These are phyloP conservation scores for Parascotia fuliginaria DNA, from an alignment of 2,888 invertebrate genomes.

Conservation along the genomic window DNA sequence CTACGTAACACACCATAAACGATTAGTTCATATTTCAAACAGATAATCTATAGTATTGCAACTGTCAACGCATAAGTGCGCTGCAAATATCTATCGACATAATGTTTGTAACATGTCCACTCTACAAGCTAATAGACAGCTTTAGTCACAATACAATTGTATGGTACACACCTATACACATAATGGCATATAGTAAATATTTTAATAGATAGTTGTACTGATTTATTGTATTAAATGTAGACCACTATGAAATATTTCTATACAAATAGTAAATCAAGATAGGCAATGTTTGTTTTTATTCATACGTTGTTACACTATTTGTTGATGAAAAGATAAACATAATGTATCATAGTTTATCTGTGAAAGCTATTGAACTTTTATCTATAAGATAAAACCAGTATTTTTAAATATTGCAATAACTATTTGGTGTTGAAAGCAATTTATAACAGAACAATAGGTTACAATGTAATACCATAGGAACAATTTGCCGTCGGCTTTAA, in stretches of 20 bases:
- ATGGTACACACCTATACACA: slow-evolving; percentile 22
- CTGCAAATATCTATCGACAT: slow-evolving; percentile 3
- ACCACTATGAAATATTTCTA: slow-evolving; percentile 31
- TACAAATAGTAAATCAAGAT: slow-evolving; percentile 43
- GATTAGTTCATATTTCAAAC: too few species aligned
- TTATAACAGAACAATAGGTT: slow-evolving; percentile 43
- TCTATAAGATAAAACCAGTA: slow-evolving; percentile 28
- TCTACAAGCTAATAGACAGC: slow-evolving; percentile 1
- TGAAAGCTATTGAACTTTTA: slow-evolving; percentile 20
- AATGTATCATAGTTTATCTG: slow-evolving; percentile 18
- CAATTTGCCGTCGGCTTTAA: slow-evolving; percentile 32
- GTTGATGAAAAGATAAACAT: slow-evolving; percentile 37
- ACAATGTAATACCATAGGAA: slow-evolving; percentile 32
- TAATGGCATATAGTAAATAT: slow-evolving; percentile 53
- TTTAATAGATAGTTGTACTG: slow-evolving; percentile 48
- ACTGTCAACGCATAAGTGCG: neutral
- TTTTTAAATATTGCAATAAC: slow-evolving; percentile 42
- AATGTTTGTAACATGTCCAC: slow-evolving; percentile 2
- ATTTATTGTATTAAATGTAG: slow-evolving; percentile 46
- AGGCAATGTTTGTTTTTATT: slow-evolving; percentile 32
- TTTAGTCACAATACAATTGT: neutral
- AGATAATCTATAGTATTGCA: too few species aligned
- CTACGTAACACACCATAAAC: too few species aligned
- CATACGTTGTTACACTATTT: slow-evolving; percentile 32
- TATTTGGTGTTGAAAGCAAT: slow-evolving; percentile 40